Base-by-base conservation (phyloP, 2,113 vertebrate genomes). In the Salvator merianae region DNA sequence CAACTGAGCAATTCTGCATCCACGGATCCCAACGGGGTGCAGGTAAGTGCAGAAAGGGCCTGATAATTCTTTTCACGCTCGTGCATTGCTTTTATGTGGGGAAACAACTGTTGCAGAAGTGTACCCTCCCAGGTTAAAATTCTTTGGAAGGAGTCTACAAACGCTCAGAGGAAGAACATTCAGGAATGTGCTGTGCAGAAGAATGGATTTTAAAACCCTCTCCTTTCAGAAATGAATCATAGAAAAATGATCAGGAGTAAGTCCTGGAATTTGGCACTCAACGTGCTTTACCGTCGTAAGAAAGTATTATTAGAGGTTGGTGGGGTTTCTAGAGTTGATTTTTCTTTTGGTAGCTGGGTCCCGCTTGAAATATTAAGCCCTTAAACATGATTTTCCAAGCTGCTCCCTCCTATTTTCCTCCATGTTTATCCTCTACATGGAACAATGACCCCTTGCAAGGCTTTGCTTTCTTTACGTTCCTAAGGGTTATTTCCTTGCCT, bases 401-500 rank as follows among this genome's bases (percentile, higher is more conserved):
- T 22, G 83, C 89, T 63, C 77, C 88, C 66, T 22, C 36, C 3
- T 10, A 76, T 90, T 86, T 73, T 82, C 63, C 1, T 30, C 84
- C 90, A 90, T 92, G 91, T 94, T 95, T 94, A 94, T 92, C 95
- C 91, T 94, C 90, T 1, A 0, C 81, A 14, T n/a, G 88, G 92
- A 93, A 88, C 86, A 87, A 85, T 93, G 95, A 97, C 96, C 96
- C 93, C 95, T 92, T 83, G 65, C 88, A 89, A 94, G 92, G 87
- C 89, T 24, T 78, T 22, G 90, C 88, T 94, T 95, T 92, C 92
- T 88, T 47, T 92, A 82, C 94, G 93, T 95, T 93, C 84, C 93
- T 70, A 87, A 95, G 95, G 96, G 95, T 96, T 96, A 92, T 93
- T 92, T 87, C 53, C 82, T 94, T 91, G 95, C 93, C 95, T 95